Evolutionary conservation across 2,888 invertebrate species (phyloP).

Genomic region (Julus scandinavius): DNA sequence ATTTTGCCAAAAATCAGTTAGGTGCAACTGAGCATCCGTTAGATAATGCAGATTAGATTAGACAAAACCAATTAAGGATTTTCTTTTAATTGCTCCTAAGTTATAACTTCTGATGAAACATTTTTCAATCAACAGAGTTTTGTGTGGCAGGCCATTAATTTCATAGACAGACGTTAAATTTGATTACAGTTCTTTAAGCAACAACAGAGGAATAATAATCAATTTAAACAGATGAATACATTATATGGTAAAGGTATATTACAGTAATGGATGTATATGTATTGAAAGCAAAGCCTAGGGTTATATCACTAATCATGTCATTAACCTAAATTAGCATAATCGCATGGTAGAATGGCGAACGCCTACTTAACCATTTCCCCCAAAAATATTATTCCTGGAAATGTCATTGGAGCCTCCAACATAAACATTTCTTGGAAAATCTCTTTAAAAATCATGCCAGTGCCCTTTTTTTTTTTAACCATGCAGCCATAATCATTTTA

Average conservation of each 20-base stretch:
- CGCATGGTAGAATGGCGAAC: not conserved
- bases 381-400: not conserved
- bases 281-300: not conserved
- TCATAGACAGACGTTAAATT: not conserved
- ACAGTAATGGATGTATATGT: not conserved
- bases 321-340: constrained; percentile 22
- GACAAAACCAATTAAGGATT: no score
- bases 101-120: no score
- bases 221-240: not conserved
- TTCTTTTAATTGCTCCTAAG: no score
- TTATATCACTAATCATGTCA: constrained; percentile 31
- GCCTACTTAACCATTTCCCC: not conserved
- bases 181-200: not conserved
- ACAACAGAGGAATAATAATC: not conserved
- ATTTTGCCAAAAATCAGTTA: no score
- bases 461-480: not conserved
- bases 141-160: no score
- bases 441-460: not conserved
- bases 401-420: constrained; percentile 22
- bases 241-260: not conserved
- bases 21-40: no score
- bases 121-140: no score
- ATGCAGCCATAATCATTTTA: not conserved
- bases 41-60: no score
- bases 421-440: constrained; percentile 24